phyloP scores from a whole-genome alignment of 2,113 vertebrate genomes.

The Leptocoma aspasia region DNA sequence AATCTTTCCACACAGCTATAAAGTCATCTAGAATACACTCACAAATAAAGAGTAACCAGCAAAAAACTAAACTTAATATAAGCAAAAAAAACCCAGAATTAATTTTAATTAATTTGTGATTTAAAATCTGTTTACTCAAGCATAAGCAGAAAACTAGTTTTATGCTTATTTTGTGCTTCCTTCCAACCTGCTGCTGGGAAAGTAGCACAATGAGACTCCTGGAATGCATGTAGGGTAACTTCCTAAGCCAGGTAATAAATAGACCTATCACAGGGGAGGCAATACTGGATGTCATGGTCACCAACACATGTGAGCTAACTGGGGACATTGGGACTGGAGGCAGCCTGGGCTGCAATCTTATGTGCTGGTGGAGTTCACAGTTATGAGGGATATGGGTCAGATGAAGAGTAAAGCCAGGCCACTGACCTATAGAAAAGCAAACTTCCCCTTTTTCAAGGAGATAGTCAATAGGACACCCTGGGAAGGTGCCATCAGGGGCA shows the following conservation, averaged over 20 bases:
- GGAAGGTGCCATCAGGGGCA: not conserved
- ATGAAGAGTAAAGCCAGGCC: not conserved
- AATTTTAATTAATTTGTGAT: not conserved
- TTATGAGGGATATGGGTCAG: not conserved
- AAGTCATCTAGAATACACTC: not conserved
- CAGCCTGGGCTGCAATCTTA: not conserved
- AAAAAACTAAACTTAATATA: not conserved
- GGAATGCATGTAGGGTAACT: not conserved
- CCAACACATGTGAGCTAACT: not conserved
- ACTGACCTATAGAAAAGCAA: not conserved
- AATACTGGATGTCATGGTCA: too few species aligned
- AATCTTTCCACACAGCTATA: not conserved
- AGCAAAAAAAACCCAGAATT: rapidly evolving
- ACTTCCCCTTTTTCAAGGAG: not conserved
- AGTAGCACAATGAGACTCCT: not conserved
- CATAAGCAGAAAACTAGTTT: not conserved
- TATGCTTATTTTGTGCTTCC: not conserved
- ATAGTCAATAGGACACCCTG: not conserved
- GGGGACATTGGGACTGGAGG: not conserved
- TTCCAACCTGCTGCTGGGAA: not conserved
- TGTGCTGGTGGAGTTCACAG: not conserved
- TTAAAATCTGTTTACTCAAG: not conserved
- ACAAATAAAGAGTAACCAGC: not conserved
- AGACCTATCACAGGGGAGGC: not conserved
- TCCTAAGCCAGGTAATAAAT: not conserved